Conservation (phyloP, 2,888 invertebrate genomes). For the Brachyopa scutellaris region DNA sequence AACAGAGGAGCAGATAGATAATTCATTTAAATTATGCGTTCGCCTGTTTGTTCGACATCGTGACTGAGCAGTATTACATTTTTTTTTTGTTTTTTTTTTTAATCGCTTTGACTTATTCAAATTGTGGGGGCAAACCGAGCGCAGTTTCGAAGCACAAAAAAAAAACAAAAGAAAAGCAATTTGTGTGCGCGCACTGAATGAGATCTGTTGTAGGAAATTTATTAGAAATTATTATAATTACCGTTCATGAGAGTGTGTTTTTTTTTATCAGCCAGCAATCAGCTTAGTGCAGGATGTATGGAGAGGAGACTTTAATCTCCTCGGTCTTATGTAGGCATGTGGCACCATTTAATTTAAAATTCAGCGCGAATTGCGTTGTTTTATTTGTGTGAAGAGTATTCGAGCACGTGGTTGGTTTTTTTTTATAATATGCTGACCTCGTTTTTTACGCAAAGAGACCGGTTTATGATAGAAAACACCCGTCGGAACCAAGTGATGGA, state of each 20-base stretch:
- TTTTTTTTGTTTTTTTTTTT: conserved; percentile 14
- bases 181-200: too few relatives aligned
- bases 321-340: too few relatives aligned
- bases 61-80: conserved; percentile 10
- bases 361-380: background rate
- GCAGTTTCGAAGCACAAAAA: background rate
- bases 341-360: background rate
- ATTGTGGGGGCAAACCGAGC: background rate
- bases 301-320: too few relatives aligned
- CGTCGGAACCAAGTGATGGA: too few relatives aligned
- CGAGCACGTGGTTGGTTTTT: too few relatives aligned
- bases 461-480: too few relatives aligned
- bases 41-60: background rate
- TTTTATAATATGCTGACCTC: too few relatives aligned
- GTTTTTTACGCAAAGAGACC: too few relatives aligned
- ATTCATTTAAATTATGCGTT: conserved; percentile 50
- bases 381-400: background rate
- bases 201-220: too few relatives aligned
- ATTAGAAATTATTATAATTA: background rate
- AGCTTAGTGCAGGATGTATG: background rate
- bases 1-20: conserved; percentile 43
- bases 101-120: conserved; percentile 39
- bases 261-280: too few relatives aligned
- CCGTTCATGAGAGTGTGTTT: background rate
- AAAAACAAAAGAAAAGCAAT: background rate